Evolutionary conservation across 2,797 vertebrate species (phyloP).

Genomic region (Momotus momota): DNA sequence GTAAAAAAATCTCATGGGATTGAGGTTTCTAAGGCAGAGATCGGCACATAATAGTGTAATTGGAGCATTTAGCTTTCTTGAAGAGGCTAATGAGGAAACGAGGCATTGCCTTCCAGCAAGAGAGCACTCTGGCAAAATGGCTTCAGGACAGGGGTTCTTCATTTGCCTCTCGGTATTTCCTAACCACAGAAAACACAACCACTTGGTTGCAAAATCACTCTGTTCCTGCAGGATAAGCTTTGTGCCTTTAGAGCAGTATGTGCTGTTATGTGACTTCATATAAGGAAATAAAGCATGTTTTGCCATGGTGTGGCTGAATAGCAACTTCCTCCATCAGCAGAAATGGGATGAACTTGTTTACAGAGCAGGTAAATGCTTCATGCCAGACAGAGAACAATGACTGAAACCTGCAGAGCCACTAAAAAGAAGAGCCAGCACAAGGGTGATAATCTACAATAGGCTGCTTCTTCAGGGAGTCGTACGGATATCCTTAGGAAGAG

Average conservation of each 20-base stretch:
- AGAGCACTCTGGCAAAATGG: not conserved
- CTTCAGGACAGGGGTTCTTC: constrained; percentile 2
- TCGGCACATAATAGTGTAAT: not conserved
- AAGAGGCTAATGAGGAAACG: not conserved
- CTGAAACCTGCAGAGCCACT: not conserved
- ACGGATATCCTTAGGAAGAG: fast-evolving
- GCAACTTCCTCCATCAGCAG: not conserved
- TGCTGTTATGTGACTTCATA: not conserved
- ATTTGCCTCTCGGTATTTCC: constrained; percentile 21
- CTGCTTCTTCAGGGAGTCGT: not conserved
- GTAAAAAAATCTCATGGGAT: not conserved
- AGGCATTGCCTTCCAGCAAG: not conserved
- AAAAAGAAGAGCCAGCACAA: not conserved
- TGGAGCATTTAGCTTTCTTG: not conserved
- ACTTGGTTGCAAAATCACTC: constrained; percentile 15
- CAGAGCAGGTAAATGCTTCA: not conserved
- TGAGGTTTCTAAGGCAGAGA: not conserved
- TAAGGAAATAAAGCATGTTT: constrained; percentile 31
- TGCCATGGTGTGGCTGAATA: not conserved
- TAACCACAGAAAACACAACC: constrained; percentile 6
- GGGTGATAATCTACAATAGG: not conserved
- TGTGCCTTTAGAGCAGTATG: not conserved
- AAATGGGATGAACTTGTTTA: not conserved
- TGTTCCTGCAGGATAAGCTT: not conserved
- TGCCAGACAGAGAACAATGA: not conserved